Conservation (phyloP, 2,888 invertebrate species). For the Synanthedon myopaeformis region DNA sequence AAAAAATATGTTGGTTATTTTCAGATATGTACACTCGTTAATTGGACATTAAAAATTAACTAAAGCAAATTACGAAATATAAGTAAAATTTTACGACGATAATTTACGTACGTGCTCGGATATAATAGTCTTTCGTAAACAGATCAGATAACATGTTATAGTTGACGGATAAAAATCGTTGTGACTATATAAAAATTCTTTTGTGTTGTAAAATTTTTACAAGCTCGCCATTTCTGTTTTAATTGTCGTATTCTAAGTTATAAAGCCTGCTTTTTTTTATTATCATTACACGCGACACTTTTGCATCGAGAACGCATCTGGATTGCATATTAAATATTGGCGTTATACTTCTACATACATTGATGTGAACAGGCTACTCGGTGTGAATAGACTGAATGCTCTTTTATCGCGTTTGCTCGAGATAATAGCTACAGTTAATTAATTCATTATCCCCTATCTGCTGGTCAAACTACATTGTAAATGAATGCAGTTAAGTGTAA, state of each 20-base stretch:
- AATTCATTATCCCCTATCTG: neutral
- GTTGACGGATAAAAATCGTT: slow-evolving; percentile 26
- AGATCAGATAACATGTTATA: slow-evolving; percentile 23
- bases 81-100: neutral
- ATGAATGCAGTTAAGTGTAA: neutral
- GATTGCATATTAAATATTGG: neutral
- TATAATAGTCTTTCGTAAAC: slow-evolving; percentile 5
- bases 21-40: neutral
- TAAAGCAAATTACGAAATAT: neutral
- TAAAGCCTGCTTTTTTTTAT: slow-evolving; percentile 43
- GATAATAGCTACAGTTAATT: neutral
- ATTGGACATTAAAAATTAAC: neutral
- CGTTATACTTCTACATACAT: neutral
- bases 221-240: neutral
- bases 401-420: neutral
- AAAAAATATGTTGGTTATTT: neutral
- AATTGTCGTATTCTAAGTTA: slow-evolving; percentile 14
- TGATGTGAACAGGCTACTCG: too few relatives aligned
- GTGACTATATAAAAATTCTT: slow-evolving; percentile 26
- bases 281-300: slow-evolving; percentile 30
- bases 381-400: too few relatives aligned
- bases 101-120: neutral
- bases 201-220: slow-evolving; percentile 7
- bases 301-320: neutral
- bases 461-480: neutral